A percentile compares a stretch with the other conserved stretches of the same genome.
Conservation (phyloP, 2,888 invertebrate species). For the Junonia oenone region DNA sequence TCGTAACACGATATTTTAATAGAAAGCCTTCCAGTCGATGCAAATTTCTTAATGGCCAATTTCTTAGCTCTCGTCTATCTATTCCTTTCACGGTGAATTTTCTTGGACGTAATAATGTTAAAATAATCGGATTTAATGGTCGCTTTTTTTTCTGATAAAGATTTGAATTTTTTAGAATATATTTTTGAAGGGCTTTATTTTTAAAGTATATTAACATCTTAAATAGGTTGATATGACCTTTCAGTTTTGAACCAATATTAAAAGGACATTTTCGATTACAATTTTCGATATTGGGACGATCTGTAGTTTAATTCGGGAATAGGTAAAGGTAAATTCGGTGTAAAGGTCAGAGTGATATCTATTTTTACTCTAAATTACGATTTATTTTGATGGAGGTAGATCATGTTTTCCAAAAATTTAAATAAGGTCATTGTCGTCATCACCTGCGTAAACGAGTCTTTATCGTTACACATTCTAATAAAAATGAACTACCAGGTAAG, state of each 20-base stretch:
- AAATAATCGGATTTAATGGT: slow-evolving; percentile 24
- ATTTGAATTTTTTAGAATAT: slow-evolving; percentile 5
- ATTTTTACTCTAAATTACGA: too few species aligned
- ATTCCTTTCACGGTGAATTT: slow-evolving; percentile 9
- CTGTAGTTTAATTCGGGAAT: not conserved
- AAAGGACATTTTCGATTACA: not conserved
- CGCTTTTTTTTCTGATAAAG: slow-evolving; percentile 4
- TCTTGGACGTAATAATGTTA: slow-evolving; percentile 18
- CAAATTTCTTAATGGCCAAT: slow-evolving; percentile 29
- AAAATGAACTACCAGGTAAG: too few species aligned
- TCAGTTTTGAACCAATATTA: not conserved
- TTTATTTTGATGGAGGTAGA: too few species aligned
- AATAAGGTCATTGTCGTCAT: too few species aligned
- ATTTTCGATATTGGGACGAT: not conserved
- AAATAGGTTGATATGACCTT: not conserved
- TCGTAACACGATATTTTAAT: slow-evolving; percentile 36
- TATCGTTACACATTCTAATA: too few species aligned
- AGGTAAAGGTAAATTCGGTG: too few species aligned
- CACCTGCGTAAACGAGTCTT: too few species aligned
- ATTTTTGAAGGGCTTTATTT: not conserved
- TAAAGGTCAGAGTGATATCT: too few species aligned
- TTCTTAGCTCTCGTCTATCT: slow-evolving; percentile 8
- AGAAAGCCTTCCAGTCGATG: slow-evolving; percentile 30
- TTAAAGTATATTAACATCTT: not conserved
- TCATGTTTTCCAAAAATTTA: too few species aligned